Percentiles rank a stretch among this genome's conserved stretches.
These are phyloP conservation scores for Luehdorfia chinensis DNA, from an alignment of 1,140 invertebrate genomes.

Conservation along the genomic window DNA sequence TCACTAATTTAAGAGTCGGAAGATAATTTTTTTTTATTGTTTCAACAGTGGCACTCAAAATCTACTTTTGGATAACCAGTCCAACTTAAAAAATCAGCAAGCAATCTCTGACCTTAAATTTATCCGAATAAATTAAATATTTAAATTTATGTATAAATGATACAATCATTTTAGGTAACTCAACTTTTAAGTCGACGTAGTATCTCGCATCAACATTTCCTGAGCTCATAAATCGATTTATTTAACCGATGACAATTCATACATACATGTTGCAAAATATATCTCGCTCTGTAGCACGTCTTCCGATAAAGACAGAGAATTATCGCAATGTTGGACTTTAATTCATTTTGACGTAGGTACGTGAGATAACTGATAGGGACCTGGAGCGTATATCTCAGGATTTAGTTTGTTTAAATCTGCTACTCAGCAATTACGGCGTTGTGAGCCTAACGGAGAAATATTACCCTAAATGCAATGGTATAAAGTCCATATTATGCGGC, in stretches of 20 bases:
- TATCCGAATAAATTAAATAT: no score
- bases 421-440: constrained; percentile 26
- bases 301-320: constrained; percentile 17
- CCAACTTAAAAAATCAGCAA: no score
- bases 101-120: no score
- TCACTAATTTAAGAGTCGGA: no score
- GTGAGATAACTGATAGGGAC: constrained; percentile 30
- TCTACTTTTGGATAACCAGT: no score
- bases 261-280: not conserved
- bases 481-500: constrained; percentile 11
- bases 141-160: no score
- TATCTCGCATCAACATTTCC: constrained; percentile 10
- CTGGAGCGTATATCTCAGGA: constrained; percentile 32
- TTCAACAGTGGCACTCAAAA: no score
- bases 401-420: constrained; percentile 47
- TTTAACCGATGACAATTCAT: constrained; percentile 10
- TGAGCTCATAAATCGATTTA: constrained; percentile 17
- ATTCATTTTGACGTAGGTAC: constrained; percentile 39
- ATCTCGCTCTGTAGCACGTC: constrained; percentile 15
- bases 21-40: no score
- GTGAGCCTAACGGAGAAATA: constrained; percentile 4
- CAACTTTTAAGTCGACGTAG: constrained; percentile 5
- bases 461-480: constrained; percentile 16
- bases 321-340: constrained; percentile 32
- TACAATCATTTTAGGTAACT: constrained; percentile 8